Conservation (phyloP, 2,113 vertebrate genomes). For the Neogobius melanostomus region DNA sequence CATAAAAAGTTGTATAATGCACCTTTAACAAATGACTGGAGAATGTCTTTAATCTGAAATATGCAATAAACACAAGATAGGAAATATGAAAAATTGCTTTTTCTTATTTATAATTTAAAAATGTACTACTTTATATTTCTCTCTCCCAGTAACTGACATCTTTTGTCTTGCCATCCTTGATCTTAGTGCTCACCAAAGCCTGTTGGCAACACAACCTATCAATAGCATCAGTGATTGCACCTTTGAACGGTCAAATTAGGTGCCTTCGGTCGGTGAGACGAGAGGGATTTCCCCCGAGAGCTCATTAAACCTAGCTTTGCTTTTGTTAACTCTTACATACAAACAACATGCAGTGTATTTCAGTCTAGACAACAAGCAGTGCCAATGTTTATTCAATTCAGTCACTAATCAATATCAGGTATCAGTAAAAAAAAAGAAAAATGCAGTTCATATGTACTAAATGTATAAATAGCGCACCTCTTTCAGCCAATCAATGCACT, state of each 20-base stretch:
- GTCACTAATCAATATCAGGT: not conserved
- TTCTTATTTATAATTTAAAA: too few species aligned
- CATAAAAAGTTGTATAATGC: too few species aligned
- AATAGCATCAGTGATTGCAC: conserved; percentile 19
- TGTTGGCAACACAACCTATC: not conserved
- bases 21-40: too few species aligned
- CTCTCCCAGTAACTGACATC: not conserved
- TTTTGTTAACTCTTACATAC: conserved; percentile 24
- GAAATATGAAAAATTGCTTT: too few species aligned
- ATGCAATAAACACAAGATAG: too few species aligned
- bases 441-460: conserved; percentile 18
- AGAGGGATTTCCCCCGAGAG: conserved; percentile 35
- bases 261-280: conserved; percentile 22
- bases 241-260: conserved; percentile 30
- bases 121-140: too few species aligned
- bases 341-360: conserved; percentile 24
- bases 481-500: conserved; percentile 40
- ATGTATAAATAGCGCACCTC: conserved; percentile 9
- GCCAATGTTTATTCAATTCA: not conserved
- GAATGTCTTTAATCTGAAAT: too few species aligned
- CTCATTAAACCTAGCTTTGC: conserved; percentile 63
- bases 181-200: not conserved
- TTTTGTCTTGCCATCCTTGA: not conserved
- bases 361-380: not conserved
- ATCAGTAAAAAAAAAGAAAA: not conserved